Conservation (phyloP, 2,113 vertebrate species). For the Albula goreensis region DNA sequence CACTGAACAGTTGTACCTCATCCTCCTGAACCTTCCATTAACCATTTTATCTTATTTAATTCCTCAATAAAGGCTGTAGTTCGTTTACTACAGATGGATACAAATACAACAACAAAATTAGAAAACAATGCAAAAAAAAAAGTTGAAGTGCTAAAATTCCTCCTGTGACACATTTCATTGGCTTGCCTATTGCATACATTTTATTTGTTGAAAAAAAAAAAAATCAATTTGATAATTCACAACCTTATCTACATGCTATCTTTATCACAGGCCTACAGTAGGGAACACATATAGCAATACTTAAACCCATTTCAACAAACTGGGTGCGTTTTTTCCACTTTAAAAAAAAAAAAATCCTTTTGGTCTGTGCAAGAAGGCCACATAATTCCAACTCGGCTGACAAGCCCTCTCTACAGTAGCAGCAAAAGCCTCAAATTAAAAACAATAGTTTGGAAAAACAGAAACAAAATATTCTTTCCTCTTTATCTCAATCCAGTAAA, state of each 20-base stretch:
- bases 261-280: background rate
- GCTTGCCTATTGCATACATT: constrained; percentile 1
- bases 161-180: background rate
- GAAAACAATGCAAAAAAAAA: background rate
- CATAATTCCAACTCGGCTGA: background rate
- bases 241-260: constrained; percentile 11
- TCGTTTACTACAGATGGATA: background rate
- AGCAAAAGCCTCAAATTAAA: constrained; percentile 13
- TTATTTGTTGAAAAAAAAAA: background rate
- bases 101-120: background rate
- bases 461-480: background rate
- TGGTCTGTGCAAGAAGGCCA: constrained; percentile 20
- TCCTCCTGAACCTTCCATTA: background rate
- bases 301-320: background rate
- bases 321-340: background rate
- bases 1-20: background rate
- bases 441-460: constrained; percentile 2
- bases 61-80: background rate
- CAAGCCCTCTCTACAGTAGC: constrained; percentile 7
- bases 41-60: background rate
- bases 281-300: background rate
- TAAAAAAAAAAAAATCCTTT: background rate
- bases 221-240: background rate
- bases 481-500: background rate
- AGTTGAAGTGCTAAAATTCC: background rate